Evolutionary conservation across 2,888 invertebrate species (phyloP), one percentile per base, ranked within the genome.

Genomic region (Brassicogethes aeneus): DNA sequence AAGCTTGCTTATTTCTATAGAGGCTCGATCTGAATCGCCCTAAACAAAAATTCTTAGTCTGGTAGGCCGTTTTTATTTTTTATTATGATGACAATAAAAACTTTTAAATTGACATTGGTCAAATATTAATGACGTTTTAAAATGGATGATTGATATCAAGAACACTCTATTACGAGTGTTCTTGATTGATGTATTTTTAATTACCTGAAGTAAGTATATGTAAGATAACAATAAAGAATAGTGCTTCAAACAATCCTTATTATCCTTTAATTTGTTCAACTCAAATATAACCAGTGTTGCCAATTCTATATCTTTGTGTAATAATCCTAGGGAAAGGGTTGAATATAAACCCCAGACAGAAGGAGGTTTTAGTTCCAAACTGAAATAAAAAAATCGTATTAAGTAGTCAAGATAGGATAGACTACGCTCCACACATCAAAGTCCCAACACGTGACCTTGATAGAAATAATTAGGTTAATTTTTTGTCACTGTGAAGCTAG

Each of bases 341-440:
- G 90, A 87, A 59, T 85, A 79, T 32, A 90, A 70, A 38, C 85
- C 86, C 63, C 80, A 75, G 33, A 86, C 75, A 13, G 85, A 83
- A 12, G 85, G 80, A 12, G 73, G 71, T 45, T 60, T 52, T 34
- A 64, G 46, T 30, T 61, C 55, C 17, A 59, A 60, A 45, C 65
- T 63, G 39, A 46, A 50, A 54, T 36, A 42, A 40, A 40, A 40
- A 37, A 34, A 39, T 30, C 12, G 15, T 30, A 41, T 15, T 40
- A 17, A n/a, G n/a, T n/a, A n/a, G n/a, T n/a, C n/a, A n/a, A n/a
- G n/a, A n/a, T n/a, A n/a, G n/a, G n/a, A n/a, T n/a, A n/a, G n/a
- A n/a, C n/a, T n/a, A n/a, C n/a, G n/a, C n/a, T n/a, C n/a, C n/a
- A n/a, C n/a, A n/a, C n/a, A n/a, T n/a, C n/a, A n/a, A n/a, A n/a